Base-by-base conservation (phyloP, 92 coral and sea anemone genomes). In the Palythoa grandis region DNA sequence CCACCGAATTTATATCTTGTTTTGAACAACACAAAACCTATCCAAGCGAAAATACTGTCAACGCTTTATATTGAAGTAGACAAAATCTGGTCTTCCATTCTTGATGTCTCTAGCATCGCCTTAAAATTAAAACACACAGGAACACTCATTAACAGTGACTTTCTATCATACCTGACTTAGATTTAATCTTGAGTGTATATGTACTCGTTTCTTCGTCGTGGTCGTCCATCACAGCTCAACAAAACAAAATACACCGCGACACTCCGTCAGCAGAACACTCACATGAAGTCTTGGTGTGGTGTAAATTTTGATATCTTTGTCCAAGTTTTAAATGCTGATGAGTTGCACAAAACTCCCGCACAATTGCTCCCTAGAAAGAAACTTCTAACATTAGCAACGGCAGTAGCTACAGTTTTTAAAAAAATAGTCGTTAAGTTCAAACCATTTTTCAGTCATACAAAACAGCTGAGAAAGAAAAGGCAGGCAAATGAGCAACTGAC, bases 101-200 rank as follows among this genome's bases (percentile, higher is more conserved):
- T 80, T 60, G 19, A 9, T 5, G 1, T 52, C 75, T 23, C 73
- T 29, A 47, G 4, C 61, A 38, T 29, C 9, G 11, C 66, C 66
- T 80, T 16, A 10, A 0, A 16, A 47, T 19, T 16, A 66, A 37
- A 43, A 23, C 52, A 37, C 22, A 23, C 29, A 80, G 47, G 25
- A 79, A 63, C 52, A 63, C 69, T 63, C 57, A n/a, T 61, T 52
- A 78, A 69, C 72, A n/a, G 29, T 20, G 20, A 43, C 11, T 29
- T 16, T 80, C 74, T 43, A 66, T 7, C 85, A 52, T 80, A 80
- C 85, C 85, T 80, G 85, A 80, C 73, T 80, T 80, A n/a, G 85
- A 80, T 40, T 80, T 80, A 15, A 80, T 80, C 85, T 80, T 80
- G 43, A 80, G 85, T 6, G 85, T 67, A 24, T 80, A 80, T 40